Evolutionary conservation across 1,140 invertebrate species (phyloP).

Genomic region (Coboldia fuscipes): DNA sequence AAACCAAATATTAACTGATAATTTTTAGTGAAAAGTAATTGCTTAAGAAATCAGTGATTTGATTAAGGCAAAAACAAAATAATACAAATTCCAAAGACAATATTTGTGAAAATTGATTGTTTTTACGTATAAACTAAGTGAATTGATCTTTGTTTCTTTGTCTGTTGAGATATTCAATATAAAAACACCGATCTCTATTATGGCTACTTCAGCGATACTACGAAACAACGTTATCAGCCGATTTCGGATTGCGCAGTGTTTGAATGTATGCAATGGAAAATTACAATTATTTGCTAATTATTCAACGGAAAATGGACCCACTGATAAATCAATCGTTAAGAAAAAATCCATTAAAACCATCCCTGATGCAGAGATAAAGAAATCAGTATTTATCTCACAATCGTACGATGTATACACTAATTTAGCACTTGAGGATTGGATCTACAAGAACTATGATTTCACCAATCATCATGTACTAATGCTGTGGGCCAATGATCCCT

Average conservation of each 20-base stretch:
- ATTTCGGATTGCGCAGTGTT: neutral
- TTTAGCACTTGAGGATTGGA: constrained; percentile 84
- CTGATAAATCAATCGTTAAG: neutral
- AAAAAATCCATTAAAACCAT: neutral
- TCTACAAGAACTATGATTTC: constrained; percentile 71
- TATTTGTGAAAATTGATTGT: too few species aligned
- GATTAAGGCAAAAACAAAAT: too few species aligned
- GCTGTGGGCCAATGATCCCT: constrained; percentile 79
- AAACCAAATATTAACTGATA: too few species aligned
- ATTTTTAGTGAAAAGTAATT: too few species aligned
- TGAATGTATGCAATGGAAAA: neutral
- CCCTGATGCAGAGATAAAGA: constrained; percentile 30
- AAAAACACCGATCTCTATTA: neutral
- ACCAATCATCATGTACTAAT: constrained; percentile 60
- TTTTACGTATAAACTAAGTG: too few species aligned
- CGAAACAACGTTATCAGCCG: neutral
- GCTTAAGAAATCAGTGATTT: too few species aligned
- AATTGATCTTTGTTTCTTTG: neutral
- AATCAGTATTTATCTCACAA: constrained; percentile 80
- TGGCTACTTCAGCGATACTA: neutral
- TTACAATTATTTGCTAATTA: too few species aligned
- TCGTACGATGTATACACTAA: constrained; percentile 78
- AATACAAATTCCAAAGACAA: too few species aligned
- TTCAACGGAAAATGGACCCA: too few species aligned
- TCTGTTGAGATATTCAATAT: neutral